These are phyloP conservation scores for Sebastes fasciatus DNA, from an alignment of 2,113 vertebrate genomes.

Conservation along the genomic window DNA sequence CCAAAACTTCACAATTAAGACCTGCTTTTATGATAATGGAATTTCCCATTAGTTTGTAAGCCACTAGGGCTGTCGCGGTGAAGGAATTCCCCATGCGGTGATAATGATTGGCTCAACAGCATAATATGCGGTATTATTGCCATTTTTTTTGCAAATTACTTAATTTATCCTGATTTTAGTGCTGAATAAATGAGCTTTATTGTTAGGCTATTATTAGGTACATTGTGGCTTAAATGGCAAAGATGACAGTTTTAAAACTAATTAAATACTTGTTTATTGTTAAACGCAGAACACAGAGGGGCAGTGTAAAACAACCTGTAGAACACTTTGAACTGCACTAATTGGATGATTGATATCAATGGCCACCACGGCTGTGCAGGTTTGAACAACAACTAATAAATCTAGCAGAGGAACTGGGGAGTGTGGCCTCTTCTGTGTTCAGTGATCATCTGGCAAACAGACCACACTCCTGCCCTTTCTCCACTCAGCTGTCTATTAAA, in stretches of 20 bases:
- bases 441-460: slow-evolving; percentile 57
- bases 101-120: too few relatives aligned
- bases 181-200: too few relatives aligned
- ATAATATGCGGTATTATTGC: too few relatives aligned
- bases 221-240: too few relatives aligned
- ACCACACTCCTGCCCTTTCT: slow-evolving; percentile 51
- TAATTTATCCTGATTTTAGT: too few relatives aligned
- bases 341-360: slow-evolving; percentile 31
- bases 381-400: slow-evolving; percentile 49
- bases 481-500: slow-evolving; percentile 72
- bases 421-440: slow-evolving; percentile 30
- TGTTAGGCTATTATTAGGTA: too few relatives aligned
- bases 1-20: neutral
- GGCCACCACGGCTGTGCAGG: neutral
- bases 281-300: too few relatives aligned
- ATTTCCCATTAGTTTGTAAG: neutral
- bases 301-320: neutral
- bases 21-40: neutral
- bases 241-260: too few relatives aligned
- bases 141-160: too few relatives aligned
- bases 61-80: too few relatives aligned
- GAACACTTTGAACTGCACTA: slow-evolving; percentile 16
- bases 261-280: too few relatives aligned
- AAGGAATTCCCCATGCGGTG: too few relatives aligned
- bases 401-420: slow-evolving; percentile 20